These are phyloP conservation scores for Brachylomia viminalis DNA, from an alignment of 2,888 invertebrate genomes.

Conservation along the genomic window DNA sequence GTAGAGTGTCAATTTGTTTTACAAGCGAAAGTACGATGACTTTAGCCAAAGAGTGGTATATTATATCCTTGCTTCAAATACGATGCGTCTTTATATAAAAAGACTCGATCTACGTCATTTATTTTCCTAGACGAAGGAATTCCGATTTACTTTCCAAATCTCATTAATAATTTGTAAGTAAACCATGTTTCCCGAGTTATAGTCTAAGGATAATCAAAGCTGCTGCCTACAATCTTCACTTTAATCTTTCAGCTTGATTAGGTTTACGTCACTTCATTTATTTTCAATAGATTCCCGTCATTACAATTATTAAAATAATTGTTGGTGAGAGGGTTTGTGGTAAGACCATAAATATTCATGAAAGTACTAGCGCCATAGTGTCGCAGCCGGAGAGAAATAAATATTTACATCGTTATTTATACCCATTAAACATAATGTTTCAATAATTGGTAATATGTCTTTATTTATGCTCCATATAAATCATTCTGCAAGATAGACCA, in stretches of 20 bases:
- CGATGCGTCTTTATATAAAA: not conserved
- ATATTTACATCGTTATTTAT: conserved; percentile 7
- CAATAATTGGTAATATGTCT: not conserved
- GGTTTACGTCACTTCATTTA: conserved; percentile 5
- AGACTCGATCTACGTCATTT: not conserved
- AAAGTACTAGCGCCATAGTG: not conserved
- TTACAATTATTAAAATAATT: conserved; percentile 48
- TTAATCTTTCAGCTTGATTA: conserved; percentile 12
- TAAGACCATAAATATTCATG: conserved; percentile 72
- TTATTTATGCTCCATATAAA: not conserved
- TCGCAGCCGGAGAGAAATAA: not conserved
- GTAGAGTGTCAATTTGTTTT: not conserved
- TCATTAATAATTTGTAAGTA: conserved; percentile 7
- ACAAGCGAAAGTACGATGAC: no score
- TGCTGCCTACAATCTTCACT: conserved; percentile 3
- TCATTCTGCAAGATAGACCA: not conserved
- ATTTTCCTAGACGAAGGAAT: no score
- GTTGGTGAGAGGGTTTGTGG: conserved; percentile 58
- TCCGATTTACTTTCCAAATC: not conserved
- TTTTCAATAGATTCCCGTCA: conserved; percentile 22
- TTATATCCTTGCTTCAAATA: not conserved
- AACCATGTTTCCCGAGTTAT: not conserved
- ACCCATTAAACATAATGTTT: conserved; percentile 6
- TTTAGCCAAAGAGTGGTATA: not conserved
- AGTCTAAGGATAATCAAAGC: not conserved